These are phyloP conservation scores for Iselma pallidipennis DNA, from an alignment of 2,888 invertebrate species.

Conservation along the genomic window DNA sequence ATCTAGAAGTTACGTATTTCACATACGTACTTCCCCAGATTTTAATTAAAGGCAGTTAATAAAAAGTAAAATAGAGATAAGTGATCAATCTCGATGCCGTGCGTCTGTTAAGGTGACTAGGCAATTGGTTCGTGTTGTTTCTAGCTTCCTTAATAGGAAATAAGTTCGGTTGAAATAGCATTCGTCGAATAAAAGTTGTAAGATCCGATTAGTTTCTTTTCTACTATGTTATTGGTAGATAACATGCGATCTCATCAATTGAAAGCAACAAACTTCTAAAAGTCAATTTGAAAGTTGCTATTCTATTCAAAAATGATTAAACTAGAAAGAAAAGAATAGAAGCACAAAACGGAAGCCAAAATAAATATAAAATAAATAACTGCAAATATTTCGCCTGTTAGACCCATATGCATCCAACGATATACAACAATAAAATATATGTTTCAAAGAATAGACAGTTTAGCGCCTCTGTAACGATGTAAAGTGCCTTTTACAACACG, in stretches of 20 bases:
- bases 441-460: conserved; percentile 28
- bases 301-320: not conserved
- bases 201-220: not conserved
- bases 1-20: too few relatives aligned
- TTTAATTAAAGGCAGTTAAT: not conserved
- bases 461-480: conserved; percentile 23
- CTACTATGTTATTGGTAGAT: not conserved
- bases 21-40: too few relatives aligned
- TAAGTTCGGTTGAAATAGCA: not conserved
- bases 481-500: conserved; percentile 29
- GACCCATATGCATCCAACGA: conserved; percentile 21
- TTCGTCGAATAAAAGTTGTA: not conserved
- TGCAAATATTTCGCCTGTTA: not conserved
- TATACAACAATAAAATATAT: conserved; percentile 29
- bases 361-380: too few relatives aligned
- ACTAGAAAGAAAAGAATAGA: too few relatives aligned
- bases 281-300: not conserved
- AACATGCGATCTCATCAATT: not conserved
- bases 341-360: too few relatives aligned
- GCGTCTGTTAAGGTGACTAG: not conserved
- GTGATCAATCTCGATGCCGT: not conserved
- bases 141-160: not conserved
- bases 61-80: not conserved
- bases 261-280: not conserved
- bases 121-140: not conserved